phyloP scores from a whole-genome alignment of 2,888 invertebrate species.

The Epinotia ramella region DNA sequence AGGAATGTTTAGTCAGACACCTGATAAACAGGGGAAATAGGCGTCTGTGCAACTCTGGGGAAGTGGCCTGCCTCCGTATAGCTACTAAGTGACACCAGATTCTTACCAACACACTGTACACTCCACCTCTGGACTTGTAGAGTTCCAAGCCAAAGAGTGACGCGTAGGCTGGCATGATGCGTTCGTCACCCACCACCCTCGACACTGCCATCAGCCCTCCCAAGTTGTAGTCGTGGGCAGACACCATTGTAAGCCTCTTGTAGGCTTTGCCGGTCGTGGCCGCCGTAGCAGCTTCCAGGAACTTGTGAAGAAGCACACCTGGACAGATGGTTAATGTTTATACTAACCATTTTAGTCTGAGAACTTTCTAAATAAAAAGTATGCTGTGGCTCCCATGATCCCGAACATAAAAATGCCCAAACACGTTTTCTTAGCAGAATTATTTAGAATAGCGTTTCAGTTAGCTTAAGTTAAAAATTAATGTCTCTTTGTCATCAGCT shows the following conservation, averaged over 20 bases:
- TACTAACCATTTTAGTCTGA: neutral
- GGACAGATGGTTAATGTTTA: conserved; percentile 28
- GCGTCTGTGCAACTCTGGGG: too few relatives aligned
- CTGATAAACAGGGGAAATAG: too few relatives aligned
- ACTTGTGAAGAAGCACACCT: conserved; percentile 73
- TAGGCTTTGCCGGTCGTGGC: conserved; percentile 61
- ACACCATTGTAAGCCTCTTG: conserved; percentile 63
- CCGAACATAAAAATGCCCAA: too few relatives aligned
- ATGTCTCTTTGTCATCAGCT: too few relatives aligned
- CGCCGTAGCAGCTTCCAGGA: conserved; percentile 65
- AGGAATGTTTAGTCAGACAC: too few relatives aligned
- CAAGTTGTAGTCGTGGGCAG: conserved; percentile 77
- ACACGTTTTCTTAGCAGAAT: too few relatives aligned
- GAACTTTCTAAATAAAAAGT: neutral
- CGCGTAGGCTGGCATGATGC: conserved; percentile 72
- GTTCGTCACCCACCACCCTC: conserved; percentile 56
- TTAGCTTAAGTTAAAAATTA: too few relatives aligned
- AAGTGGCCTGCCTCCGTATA: too few relatives aligned
- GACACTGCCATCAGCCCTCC: conserved; percentile 75
- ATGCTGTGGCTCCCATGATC: too few relatives aligned
- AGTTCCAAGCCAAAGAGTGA: conserved; percentile 71
- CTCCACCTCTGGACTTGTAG: conserved; percentile 63
- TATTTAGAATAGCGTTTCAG: too few relatives aligned
- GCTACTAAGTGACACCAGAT: neutral
- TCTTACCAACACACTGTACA: conserved; percentile 70